Conservation (phyloP, 2,797 vertebrate species). For the Parauchenoglanis ngamensis region DNA sequence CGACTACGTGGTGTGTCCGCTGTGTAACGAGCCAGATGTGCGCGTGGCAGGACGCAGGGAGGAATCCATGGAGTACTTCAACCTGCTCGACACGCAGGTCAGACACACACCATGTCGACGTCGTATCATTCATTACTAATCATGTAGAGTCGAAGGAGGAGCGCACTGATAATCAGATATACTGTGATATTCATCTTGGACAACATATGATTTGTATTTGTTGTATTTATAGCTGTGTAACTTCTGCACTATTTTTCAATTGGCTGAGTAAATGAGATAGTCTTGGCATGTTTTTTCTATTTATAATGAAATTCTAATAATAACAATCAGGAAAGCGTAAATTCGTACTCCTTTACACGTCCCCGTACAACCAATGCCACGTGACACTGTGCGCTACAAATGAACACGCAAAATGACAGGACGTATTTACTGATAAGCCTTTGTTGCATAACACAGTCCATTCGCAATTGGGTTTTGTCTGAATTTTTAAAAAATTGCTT, state of each 20-base stretch:
- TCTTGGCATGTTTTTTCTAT: not conserved
- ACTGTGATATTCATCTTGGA: not conserved
- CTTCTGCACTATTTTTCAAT: not conserved
- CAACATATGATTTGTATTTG: not conserved
- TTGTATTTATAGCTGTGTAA: not conserved
- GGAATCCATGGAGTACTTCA: conserved; percentile 77
- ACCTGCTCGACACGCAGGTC: conserved; percentile 79
- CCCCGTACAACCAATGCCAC: not conserved
- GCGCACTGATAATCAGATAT: not conserved
- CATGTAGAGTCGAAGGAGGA: not conserved
- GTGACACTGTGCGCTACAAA: not conserved
- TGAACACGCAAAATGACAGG: not conserved
- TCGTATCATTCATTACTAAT: not conserved
- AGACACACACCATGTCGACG: not conserved
- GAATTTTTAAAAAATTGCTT: no score
- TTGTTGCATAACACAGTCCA: no score
- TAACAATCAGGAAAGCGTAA: not conserved
- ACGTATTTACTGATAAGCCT: not conserved
- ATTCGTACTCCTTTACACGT: not conserved
- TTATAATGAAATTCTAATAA: not conserved
- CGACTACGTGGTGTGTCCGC: conserved; percentile 72
- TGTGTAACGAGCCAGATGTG: conserved; percentile 75
- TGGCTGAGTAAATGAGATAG: not conserved
- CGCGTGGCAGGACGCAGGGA: conserved; percentile 61
- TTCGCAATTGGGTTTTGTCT: no score